Base-by-base conservation (phyloP, 2,888 invertebrate genomes). In the Caenorhabditis sinica region DNA sequence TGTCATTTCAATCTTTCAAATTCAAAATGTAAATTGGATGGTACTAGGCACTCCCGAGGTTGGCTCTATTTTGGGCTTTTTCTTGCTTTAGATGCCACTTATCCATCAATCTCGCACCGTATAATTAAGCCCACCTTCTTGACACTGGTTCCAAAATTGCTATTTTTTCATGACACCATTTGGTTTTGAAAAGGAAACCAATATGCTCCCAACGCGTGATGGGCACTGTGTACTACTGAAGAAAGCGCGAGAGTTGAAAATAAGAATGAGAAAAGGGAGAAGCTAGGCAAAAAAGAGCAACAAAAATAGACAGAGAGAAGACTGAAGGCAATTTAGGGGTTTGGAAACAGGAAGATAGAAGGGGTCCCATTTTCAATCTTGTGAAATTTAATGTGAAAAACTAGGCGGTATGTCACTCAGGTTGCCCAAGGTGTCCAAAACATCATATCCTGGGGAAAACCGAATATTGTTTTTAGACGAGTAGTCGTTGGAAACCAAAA, bases 321-420 rank as follows among this genome's bases (percentile, higher is more conserved):
- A 60, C 25, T 30, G 65, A 53, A 69, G 60, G 61, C 77, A 69
- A 77, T 68, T 69, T 68, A 11, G 53, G 28, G 28, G 53, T 58
- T 56, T 45, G 60, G 51, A 63, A 65, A 63, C 20, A 45, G 43
- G 51, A 36, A 60, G 36, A 71, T 23, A 56, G 56, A 58, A 56
- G 20, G 66, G 71, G 58, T 23, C 65, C 74, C 43, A 56, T 75
- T 65, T 43, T 53, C 40, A 77, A 56, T 51, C 28, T 30, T 53
- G 71, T n/a, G 43, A 80, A 58, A 60, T 72, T 66, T 65, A 66
- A 73, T 72, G 72, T 73, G 56, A 60, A 56, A 80, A 56, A 45
- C 56, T 30, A 71, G 17, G 25, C 33, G 30, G n/a, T n/a, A 30
- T 9, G 17, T 20, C 9, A 5, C 2, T 13, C 40, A 6, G 43